These are phyloP conservation scores for Archivesica marissinica DNA, from an alignment of 1,140 invertebrate species.

Conservation along the genomic window DNA sequence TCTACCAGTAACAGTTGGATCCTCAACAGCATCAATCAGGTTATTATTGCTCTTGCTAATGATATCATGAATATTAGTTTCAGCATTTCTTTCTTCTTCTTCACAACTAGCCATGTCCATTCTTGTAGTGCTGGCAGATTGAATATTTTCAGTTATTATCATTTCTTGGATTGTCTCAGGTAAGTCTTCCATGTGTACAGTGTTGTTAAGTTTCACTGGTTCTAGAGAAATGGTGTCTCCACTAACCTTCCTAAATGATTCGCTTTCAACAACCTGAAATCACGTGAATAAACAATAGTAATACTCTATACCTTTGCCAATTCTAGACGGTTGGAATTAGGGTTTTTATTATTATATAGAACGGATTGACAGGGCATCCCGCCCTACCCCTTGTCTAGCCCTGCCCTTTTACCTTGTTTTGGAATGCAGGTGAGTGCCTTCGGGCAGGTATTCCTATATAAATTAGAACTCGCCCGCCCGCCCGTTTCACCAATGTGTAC, in stretches of 20 bases:
- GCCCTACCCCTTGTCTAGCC: too few species aligned
- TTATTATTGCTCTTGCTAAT: conserved; percentile 14
- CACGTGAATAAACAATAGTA: too few species aligned
- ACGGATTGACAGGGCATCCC: too few species aligned
- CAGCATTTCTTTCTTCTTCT: not conserved
- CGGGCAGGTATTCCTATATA: too few species aligned
- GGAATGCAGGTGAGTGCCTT: too few species aligned
- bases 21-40: not conserved
- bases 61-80: conserved; percentile 10
- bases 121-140: not conserved
- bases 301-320: too few species aligned
- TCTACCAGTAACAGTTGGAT: not conserved
- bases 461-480: too few species aligned
- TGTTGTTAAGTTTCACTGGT: not conserved
- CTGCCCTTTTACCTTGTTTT: too few species aligned
- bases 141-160: conserved; percentile 29
- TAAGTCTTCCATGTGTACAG: not conserved
- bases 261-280: conserved; percentile 48
- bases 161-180: conserved; percentile 31
- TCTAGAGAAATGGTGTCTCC: not conserved
- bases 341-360: too few species aligned
- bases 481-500: too few species aligned
- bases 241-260: conserved; percentile 48
- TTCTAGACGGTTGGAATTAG: too few species aligned
- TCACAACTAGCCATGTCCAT: not conserved